phyloP scores from a whole-genome alignment of 92 coral and sea anemone species.

The Anthopleura xanthogrammica region DNA sequence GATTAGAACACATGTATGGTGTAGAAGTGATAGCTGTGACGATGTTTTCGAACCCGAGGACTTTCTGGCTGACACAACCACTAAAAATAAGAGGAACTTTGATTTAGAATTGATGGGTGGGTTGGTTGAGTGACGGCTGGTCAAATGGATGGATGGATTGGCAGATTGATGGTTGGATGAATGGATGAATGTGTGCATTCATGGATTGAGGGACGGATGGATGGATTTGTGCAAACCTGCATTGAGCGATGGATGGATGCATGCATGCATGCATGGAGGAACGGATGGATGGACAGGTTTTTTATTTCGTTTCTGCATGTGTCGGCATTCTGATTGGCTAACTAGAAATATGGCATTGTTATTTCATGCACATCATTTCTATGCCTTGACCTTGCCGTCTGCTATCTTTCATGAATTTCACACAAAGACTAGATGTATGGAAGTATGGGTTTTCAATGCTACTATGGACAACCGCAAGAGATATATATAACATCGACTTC shows the following conservation, averaged over 20 bases:
- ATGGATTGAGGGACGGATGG: background rate
- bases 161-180: background rate
- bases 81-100: background rate
- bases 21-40: background rate
- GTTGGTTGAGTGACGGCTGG: no score
- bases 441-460: no score
- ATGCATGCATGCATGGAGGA: background rate
- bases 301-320: background rate
- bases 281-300: background rate
- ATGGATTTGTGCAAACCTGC: background rate
- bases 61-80: conserved; percentile 5
- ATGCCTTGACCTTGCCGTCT: no score
- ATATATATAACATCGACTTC: no score
- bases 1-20: background rate
- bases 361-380: no score
- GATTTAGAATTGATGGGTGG: background rate
- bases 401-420: no score
- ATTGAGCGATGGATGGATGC: background rate
- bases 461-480: no score
- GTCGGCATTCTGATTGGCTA: no score
- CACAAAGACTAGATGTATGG: no score
- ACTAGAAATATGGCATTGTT: no score
- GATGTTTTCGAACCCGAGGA: background rate
- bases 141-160: background rate
- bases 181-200: background rate